Percentiles rank a stretch among this genome's conserved stretches.
Conservation (phyloP, 2,797 vertebrate species). For the Etheostoma perlongum region DNA sequence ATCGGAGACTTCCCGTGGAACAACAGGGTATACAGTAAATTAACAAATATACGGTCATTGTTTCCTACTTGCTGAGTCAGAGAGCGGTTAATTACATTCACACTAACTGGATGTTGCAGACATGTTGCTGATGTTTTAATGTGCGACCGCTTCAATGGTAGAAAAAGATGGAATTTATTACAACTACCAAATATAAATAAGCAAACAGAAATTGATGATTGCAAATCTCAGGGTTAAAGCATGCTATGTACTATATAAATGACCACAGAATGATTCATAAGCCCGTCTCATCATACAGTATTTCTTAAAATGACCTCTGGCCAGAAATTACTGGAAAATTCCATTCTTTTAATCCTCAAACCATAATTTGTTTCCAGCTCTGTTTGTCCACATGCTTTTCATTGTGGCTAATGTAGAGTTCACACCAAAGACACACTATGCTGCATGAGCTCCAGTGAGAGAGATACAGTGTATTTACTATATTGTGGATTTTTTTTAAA, state of each 20-base stretch:
- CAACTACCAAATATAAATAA: neutral
- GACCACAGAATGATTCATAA: too few relatives aligned
- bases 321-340: neutral
- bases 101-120: neutral
- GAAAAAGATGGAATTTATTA: neutral
- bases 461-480: neutral
- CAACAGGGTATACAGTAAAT: neutral
- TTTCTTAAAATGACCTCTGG: neutral
- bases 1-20: conserved; percentile 13
- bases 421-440: neutral
- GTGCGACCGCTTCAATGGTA: neutral
- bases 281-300: too few relatives aligned
- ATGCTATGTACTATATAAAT: too few relatives aligned
- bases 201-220: neutral
- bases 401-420: neutral
- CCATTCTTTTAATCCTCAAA: neutral
- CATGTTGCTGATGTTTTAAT: neutral
- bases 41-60: neutral
- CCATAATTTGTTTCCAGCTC: neutral
- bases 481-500: neutral
- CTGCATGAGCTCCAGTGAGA: neutral
- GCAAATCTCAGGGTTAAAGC: neutral
- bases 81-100: neutral
- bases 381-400: neutral
- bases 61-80: neutral